Evolutionary conservation across 1,140 invertebrate genomes (phyloP).

Genomic region (Sogatella furcifera): DNA sequence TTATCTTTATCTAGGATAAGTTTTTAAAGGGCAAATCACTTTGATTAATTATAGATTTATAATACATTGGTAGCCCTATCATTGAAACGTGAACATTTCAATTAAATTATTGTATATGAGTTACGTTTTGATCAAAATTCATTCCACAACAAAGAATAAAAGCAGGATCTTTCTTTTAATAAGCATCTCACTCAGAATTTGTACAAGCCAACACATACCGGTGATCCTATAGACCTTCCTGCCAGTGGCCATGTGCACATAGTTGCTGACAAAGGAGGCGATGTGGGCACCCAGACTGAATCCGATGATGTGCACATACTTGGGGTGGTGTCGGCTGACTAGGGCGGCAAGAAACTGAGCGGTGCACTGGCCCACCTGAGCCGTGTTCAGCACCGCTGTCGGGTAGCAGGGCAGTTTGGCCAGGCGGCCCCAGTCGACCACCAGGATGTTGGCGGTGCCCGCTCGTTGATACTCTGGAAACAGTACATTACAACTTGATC

Average conservation of each 20-base stretch:
- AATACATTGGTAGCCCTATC: too few relatives aligned
- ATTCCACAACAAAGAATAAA: too few relatives aligned
- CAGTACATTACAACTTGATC: too few relatives aligned
- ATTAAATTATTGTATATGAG: too few relatives aligned
- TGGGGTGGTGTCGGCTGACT: slow-evolving; percentile 13
- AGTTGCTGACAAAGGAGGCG: slow-evolving; percentile 43
- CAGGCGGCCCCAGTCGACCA: slow-evolving; percentile 50
- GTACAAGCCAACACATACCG: slow-evolving; percentile 28
- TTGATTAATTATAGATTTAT: too few relatives aligned
- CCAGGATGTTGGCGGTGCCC: slow-evolving; percentile 45
- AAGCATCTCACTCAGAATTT: too few relatives aligned
- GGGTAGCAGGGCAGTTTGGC: slow-evolving; percentile 51
- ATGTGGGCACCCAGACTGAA: slow-evolving; percentile 59
- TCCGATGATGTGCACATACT: slow-evolving; percentile 51
- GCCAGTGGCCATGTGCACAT: slow-evolving; percentile 33
- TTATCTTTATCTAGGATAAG: too few relatives aligned
- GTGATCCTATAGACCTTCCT: slow-evolving; percentile 45
- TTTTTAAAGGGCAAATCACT: too few relatives aligned
- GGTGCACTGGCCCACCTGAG: slow-evolving; percentile 45
- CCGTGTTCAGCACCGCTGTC: slow-evolving; percentile 47
- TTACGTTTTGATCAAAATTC: too few relatives aligned
- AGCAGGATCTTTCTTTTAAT: too few relatives aligned
- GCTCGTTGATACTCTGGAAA: slow-evolving; percentile 47
- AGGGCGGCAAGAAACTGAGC: slow-evolving; percentile 22
- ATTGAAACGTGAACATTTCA: too few relatives aligned